Evolutionary conservation across 1,140 invertebrate genomes (phyloP).

Genomic region (Scaptomyza hsui): DNA sequence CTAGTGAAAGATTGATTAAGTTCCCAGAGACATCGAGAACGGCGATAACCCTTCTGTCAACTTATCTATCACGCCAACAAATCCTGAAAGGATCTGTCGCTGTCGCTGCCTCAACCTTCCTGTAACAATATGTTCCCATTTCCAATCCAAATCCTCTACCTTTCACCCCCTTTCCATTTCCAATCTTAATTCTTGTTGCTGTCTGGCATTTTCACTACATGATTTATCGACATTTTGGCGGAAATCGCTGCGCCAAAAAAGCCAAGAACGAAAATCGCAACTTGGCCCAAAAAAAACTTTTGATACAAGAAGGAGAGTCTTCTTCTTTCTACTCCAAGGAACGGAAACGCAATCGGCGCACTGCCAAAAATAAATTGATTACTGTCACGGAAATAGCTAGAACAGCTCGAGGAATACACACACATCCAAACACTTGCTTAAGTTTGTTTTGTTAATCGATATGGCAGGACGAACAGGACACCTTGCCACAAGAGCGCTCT

Average conservation of each 20-base stretch:
- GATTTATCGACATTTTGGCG: constrained; percentile 79
- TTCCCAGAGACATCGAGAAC: constrained; percentile 24
- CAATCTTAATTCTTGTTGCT: constrained; percentile 18
- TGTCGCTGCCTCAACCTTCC: not conserved
- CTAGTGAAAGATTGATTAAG: constrained; percentile 65
- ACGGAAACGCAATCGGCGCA: constrained; percentile 78
- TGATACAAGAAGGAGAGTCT: constrained; percentile 24
- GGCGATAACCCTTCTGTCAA: constrained; percentile 63
- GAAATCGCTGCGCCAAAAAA: constrained; percentile 75
- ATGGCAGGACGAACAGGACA: constrained; percentile 46
- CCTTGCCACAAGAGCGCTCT: constrained; percentile 26
- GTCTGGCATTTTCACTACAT: constrained; percentile 54
- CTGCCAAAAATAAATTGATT: constrained; percentile 84
- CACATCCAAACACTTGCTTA: constrained; percentile 27
- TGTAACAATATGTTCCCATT: too few relatives aligned
- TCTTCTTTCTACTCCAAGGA: constrained; percentile 13
- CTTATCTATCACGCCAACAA: constrained; percentile 79
- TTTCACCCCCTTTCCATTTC: not conserved
- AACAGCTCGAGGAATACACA: constrained; percentile 32
- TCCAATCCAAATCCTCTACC: not conserved
- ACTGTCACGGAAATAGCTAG: constrained; percentile 83
- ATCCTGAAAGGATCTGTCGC: constrained; percentile 33
- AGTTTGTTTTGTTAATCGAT: constrained; percentile 80
- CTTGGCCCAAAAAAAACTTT: constrained; percentile 42
- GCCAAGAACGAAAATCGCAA: constrained; percentile 55